These are phyloP conservation scores for Malthinus seriepunctatus DNA, from an alignment of 2,888 invertebrate genomes.

Conservation along the genomic window DNA sequence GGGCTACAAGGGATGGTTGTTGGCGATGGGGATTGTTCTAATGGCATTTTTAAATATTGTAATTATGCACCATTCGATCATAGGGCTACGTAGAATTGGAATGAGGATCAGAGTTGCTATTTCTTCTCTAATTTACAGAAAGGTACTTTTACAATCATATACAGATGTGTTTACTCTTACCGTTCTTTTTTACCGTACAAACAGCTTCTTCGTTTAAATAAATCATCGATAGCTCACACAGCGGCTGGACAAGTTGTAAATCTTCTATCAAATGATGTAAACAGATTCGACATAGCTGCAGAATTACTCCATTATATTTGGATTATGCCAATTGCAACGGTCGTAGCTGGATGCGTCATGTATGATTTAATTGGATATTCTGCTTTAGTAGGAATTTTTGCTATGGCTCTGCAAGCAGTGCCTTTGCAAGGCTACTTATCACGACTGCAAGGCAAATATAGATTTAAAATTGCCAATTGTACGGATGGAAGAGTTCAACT, in stretches of 20 bases:
- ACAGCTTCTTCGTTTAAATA: constrained; percentile 65
- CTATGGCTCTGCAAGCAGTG: constrained; percentile 60
- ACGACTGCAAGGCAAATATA: constrained; percentile 53
- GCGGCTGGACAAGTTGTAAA: constrained; percentile 84
- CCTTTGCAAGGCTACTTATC: constrained; percentile 59
- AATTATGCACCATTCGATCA: constrained; percentile 65
- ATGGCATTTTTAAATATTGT: constrained; percentile 63
- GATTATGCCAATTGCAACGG: constrained; percentile 77
- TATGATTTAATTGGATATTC: constrained; percentile 60
- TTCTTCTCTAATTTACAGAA: constrained; percentile 81
- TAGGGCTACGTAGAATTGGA: constrained; percentile 67
- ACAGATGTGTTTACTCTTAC: background rate
- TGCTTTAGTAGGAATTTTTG: constrained; percentile 63
- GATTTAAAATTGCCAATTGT: constrained; percentile 55
- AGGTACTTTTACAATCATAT: constrained; percentile 58
- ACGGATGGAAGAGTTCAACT: constrained; percentile 71
- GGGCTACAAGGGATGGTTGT: constrained; percentile 65
- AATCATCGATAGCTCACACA: constrained; percentile 75
- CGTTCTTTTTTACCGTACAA: background rate
- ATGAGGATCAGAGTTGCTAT: constrained; percentile 78
- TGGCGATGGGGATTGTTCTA: constrained; percentile 65
- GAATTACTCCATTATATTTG: constrained; percentile 75
- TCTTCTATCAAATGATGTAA: constrained; percentile 83
- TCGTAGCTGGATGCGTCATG: constrained; percentile 65
- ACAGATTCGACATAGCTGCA: constrained; percentile 75